Conservation (phyloP, 2,797 vertebrate genomes). For the Austrolebias charrua region DNA sequence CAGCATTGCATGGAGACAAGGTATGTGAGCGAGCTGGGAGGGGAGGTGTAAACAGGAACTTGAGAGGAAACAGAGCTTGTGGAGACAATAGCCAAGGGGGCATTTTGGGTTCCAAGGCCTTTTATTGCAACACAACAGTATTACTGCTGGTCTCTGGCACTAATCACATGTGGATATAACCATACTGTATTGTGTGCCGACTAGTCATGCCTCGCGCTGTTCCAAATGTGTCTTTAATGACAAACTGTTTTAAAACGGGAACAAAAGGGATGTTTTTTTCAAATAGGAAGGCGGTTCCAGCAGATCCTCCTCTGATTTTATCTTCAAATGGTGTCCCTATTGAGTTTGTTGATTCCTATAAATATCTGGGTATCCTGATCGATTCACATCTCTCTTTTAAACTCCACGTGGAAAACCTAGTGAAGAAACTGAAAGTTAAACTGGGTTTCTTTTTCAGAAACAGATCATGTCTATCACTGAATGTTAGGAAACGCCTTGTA, state of each 20-base stretch:
- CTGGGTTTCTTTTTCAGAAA: too few species aligned
- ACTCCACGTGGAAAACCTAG: too few species aligned
- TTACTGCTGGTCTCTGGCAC: constrained; percentile 12
- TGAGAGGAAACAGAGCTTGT: constrained; percentile 56
- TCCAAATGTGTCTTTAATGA: background rate
- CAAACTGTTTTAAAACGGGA: background rate
- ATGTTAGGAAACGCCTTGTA: too few species aligned
- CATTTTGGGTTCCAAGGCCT: constrained; percentile 35
- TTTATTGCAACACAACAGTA: constrained; percentile 26
- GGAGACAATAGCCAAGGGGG: constrained; percentile 64
- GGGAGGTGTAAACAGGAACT: constrained; percentile 70
- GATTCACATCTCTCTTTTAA: too few species aligned
- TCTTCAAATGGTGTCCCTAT: too few species aligned
- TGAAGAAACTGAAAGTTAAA: too few species aligned
- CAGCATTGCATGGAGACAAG: constrained; percentile 39
- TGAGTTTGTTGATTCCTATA: too few species aligned
- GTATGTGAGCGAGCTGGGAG: constrained; percentile 58
- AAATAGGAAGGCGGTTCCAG: too few species aligned
- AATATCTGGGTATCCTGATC: too few species aligned
- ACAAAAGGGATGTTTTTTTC: too few species aligned
- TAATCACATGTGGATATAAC: constrained; percentile 3
- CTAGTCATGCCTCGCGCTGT: background rate
- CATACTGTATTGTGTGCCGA: background rate
- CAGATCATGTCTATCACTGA: too few species aligned
- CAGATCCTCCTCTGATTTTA: too few species aligned